Percentiles rank a stretch among this genome's conserved stretches.
These are phyloP conservation scores for Hemicordylus capensis DNA, from an alignment of 2,113 vertebrate genomes.

Conservation along the genomic window DNA sequence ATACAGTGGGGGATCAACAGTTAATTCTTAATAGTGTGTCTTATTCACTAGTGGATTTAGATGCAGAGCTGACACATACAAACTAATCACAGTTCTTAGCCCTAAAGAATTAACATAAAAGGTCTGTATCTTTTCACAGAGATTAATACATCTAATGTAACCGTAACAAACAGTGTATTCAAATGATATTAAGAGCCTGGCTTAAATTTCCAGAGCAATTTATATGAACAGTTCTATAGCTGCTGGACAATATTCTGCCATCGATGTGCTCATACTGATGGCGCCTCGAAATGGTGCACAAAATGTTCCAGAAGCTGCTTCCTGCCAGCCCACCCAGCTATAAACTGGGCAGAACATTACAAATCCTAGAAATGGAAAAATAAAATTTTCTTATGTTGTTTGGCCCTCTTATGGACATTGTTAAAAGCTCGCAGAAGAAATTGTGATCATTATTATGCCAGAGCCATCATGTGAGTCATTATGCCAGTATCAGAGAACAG, in stretches of 20 bases:
- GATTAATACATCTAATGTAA: conserved; percentile 46
- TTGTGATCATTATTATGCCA: too few relatives aligned
- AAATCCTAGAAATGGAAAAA: neutral
- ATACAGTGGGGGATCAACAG: conserved; percentile 5
- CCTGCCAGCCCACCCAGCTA: neutral
- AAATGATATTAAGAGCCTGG: conserved; percentile 14
- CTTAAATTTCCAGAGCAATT: conserved; percentile 27
- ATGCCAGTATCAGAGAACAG: neutral
- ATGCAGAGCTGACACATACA: conserved; percentile 38
- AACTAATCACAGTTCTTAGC: conserved; percentile 41
- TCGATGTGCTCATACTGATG: neutral
- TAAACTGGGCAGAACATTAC: neutral
- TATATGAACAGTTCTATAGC: neutral
- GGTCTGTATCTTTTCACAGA: conserved; percentile 45
- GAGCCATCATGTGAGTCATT: neutral
- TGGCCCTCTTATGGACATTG: neutral
- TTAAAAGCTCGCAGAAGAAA: neutral
- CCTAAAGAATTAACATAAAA: conserved; percentile 10
- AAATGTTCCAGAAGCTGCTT: neutral
- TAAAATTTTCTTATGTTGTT: neutral
- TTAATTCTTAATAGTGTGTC: conserved; percentile 38
- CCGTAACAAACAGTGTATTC: conserved; percentile 50
- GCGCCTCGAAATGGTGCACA: neutral
- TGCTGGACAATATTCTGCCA: neutral
- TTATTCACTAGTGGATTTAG: conserved; percentile 19